Conservation (phyloP, 2,113 vertebrate species). For the Tautogolabrus adspersus region DNA sequence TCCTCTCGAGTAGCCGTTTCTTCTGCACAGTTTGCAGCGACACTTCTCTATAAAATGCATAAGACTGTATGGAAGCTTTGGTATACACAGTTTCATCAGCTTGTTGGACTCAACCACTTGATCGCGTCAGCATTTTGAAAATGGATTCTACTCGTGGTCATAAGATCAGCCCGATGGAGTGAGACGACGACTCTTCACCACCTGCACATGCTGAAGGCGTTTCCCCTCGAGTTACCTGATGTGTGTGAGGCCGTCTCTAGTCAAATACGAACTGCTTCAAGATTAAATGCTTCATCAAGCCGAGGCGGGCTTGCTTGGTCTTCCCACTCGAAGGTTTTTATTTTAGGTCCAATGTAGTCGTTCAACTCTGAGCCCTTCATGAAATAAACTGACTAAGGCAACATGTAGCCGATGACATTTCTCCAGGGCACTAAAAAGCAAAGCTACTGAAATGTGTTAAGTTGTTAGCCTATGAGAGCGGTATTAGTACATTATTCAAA, state of each 20-base stretch:
- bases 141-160: slow-evolving; percentile 27
- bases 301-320: slow-evolving; percentile 54
- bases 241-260: slow-evolving; percentile 42
- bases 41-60: slow-evolving; percentile 87
- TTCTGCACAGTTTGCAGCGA: slow-evolving; percentile 72
- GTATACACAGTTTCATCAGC: slow-evolving; percentile 81
- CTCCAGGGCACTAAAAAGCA: slow-evolving; percentile 45
- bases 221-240: not conserved
- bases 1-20: slow-evolving; percentile 21
- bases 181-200: slow-evolving; percentile 33
- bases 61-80: slow-evolving; percentile 89
- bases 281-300: slow-evolving; percentile 71
- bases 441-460: slow-evolving; percentile 31
- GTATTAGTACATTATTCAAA: slow-evolving; percentile 28
- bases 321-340: slow-evolving; percentile 58
- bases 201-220: slow-evolving; percentile 65
- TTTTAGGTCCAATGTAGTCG: slow-evolving; percentile 70
- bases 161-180: slow-evolving; percentile 13
- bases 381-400: slow-evolving; percentile 79
- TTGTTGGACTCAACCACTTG: slow-evolving; percentile 47
- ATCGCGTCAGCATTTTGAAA: slow-evolving; percentile 47
- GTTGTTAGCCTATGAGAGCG: slow-evolving; percentile 26
- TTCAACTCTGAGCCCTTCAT: slow-evolving; percentile 64
- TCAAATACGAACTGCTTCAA: slow-evolving; percentile 61
- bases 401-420: slow-evolving; percentile 55